Evolutionary conservation across 2,888 invertebrate genomes (phyloP).

Genomic region (Drosophila subquinaria): DNA sequence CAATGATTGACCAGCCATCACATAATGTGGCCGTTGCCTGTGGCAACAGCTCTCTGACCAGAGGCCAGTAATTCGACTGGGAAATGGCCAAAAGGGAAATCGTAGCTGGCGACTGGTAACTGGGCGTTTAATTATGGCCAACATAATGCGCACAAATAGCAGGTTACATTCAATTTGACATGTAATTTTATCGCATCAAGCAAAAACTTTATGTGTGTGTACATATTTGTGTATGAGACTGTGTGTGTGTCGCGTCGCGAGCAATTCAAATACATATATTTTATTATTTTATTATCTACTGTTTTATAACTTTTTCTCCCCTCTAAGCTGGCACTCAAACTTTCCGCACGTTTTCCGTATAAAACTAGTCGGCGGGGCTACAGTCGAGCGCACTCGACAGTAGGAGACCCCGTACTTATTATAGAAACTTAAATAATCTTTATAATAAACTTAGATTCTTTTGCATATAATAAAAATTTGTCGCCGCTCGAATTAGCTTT

Average conservation of each 20-base stretch:
- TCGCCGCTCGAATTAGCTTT: too few species aligned
- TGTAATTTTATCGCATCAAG: constrained; percentile 75
- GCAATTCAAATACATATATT: constrained; percentile 79
- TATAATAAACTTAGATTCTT: too few species aligned
- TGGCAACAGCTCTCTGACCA: constrained; percentile 9
- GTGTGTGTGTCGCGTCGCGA: constrained; percentile 53
- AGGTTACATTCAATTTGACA: constrained; percentile 80
- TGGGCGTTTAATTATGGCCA: constrained; percentile 72
- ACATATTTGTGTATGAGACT: constrained; percentile 5
- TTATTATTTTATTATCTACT: constrained; percentile 80
- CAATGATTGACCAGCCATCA: constrained; percentile 74
- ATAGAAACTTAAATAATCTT: too few species aligned
- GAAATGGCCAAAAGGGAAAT: constrained; percentile 16
- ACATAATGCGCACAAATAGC: constrained; percentile 75
- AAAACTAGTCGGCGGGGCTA: too few species aligned
- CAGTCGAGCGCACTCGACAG: too few species aligned
- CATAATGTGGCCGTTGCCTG: constrained; percentile 41
- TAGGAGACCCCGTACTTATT: too few species aligned
- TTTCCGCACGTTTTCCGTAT: constrained; percentile 81
- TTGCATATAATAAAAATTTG: too few species aligned
- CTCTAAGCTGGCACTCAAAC: constrained; percentile 80
- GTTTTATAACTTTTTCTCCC: constrained; percentile 72
- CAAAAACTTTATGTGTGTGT: constrained; percentile 50
- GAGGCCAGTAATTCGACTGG: constrained; percentile 15
- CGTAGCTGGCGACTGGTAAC: constrained; percentile 5